phyloP scores from a whole-genome alignment of 2,797 vertebrate species.

The Rhodeus uyekii region DNA sequence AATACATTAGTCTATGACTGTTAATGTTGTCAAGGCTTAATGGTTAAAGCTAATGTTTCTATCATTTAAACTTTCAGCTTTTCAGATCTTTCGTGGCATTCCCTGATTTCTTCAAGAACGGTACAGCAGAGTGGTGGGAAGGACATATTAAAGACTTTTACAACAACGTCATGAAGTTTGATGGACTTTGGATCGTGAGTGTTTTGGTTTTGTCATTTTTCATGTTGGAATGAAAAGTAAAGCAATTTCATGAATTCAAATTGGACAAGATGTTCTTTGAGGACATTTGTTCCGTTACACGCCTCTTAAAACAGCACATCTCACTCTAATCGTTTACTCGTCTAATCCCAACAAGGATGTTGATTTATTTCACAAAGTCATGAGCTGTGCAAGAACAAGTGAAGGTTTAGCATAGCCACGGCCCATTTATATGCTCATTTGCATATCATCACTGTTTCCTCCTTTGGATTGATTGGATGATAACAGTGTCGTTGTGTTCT shows the following conservation, averaged over 20 bases:
- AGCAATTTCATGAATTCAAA: background rate
- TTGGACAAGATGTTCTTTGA: background rate
- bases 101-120: constrained; percentile 87
- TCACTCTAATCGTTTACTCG: too few relatives aligned
- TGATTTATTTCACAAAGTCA: background rate
- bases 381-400: background rate
- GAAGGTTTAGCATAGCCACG: background rate
- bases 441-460: background rate
- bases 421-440: background rate
- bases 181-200: constrained; percentile 92
- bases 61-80: constrained; percentile 64
- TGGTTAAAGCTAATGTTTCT: background rate
- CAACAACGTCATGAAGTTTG: constrained; percentile 75
- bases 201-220: background rate
- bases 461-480: background rate
- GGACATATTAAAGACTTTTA: constrained; percentile 82
- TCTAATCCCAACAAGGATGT: background rate
- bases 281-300: background rate
- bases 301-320: background rate
- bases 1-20: too few relatives aligned
- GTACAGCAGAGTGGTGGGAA: constrained; percentile 85
- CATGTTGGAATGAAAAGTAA: background rate
- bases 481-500: background rate
- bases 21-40: too few relatives aligned
- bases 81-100: constrained; percentile 81